Evolutionary conservation across 2,888 invertebrate species (phyloP), one percentile per base, ranked within the genome.

Genomic region (Dryomyza anilis): DNA sequence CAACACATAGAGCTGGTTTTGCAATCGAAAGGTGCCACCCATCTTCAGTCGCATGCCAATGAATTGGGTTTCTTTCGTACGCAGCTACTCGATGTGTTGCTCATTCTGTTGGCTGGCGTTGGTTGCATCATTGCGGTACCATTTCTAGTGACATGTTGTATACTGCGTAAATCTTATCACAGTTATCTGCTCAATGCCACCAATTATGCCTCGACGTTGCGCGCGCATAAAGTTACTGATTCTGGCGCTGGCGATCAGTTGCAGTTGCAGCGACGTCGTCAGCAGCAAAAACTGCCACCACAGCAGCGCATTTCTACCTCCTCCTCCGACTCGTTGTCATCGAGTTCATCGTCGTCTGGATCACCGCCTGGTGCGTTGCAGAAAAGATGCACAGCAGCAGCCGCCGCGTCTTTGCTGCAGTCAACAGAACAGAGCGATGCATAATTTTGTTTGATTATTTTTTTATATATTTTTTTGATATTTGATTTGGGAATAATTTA

Each of bases 1-100:
- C 75, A 76, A 61, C 78, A 80, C 68, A 81, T 84, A 53, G 79
- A 83, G 45, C 71, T 83, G 64, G 76, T 83, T 19, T 57, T 84
- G 43, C 66, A 73, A 21, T 78, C 80, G 0, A 72, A 73, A 1
- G 84, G 84, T 2, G 79, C 80, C 0, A 71, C 73, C 19, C 79
- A 80, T 70, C 76, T 84, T 0, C 79, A 81, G 59, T 78, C 83
- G 0, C 76, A 78, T 46, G 79, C 81, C 2, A 78, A 79, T 43
- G 70, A 78, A 12, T 69, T 83, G 12, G 78, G 78, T 58, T 82
- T 81, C 69, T 77, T 79, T 72, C 75, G 78, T 30, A 67, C 75
- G 5, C 79, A 81, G 65, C 73, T 82, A 2, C 71, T 83, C 14
- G 83, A 83, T 73, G 83, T 83, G 12, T 65, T 80, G 57, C 59